A percentile compares a stretch with the other conserved stretches of the same genome.
These are phyloP conservation scores for Pristionchus exspectatus DNA, from an alignment of 2,888 invertebrate species.

Conservation along the genomic window DNA sequence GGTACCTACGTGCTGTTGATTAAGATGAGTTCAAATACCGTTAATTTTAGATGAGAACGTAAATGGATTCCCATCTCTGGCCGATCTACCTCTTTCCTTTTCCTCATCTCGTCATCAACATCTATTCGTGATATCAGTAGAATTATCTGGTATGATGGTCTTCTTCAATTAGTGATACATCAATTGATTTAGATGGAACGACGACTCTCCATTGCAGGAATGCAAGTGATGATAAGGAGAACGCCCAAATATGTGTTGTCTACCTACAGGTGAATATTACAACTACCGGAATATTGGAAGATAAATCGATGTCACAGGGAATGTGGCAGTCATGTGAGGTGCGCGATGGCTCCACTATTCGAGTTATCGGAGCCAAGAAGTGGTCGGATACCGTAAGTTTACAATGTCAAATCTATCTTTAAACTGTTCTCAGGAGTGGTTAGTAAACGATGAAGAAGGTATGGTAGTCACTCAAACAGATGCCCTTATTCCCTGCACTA, in stretches of 20 bases:
- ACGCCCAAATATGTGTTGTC: slow-evolving; percentile 55
- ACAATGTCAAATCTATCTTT: background rate
- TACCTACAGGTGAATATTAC: slow-evolving; percentile 60
- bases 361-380: slow-evolving; percentile 61
- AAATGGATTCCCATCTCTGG: slow-evolving; percentile 40
- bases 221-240: background rate
- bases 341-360: slow-evolving; percentile 58
- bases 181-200: slow-evolving; percentile 40
- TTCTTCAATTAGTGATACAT: background rate
- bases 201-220: slow-evolving; percentile 20
- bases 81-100: slow-evolving; percentile 9
- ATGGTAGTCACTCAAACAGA: slow-evolving; percentile 27
- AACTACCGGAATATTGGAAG: background rate
- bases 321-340: slow-evolving; percentile 62
- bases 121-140: background rate
- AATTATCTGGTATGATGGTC: background rate
- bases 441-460: slow-evolving; percentile 49
- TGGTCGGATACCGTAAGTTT: slow-evolving; percentile 56
- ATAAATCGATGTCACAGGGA: slow-evolving; percentile 56
- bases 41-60: slow-evolving; percentile 42
- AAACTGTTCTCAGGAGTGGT: slow-evolving; percentile 30
- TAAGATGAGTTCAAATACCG: background rate
- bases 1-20: background rate
- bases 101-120: background rate
- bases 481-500: slow-evolving; percentile 63